Evolutionary conservation across 2,888 invertebrate genomes (phyloP), one percentile per base, ranked within the genome.

Genomic region (Hirtodrosophila alboralis): DNA sequence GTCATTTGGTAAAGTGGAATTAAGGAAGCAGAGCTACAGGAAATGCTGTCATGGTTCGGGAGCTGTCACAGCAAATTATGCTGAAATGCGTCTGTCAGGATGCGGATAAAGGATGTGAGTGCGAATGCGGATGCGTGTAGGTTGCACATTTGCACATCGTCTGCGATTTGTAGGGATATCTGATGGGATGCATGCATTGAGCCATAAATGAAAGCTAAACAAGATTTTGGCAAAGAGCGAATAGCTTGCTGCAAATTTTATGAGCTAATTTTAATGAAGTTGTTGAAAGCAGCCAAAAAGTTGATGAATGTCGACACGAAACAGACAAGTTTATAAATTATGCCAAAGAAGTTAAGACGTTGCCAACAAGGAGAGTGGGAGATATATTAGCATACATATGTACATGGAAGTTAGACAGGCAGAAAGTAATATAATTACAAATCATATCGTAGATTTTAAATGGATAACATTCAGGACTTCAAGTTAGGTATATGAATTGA

Each of bases 201-300:
- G 87, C 67, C 71, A 84, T 84, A 87, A 87, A 84, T 83, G 83
- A 86, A 83, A 83, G 76, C 83, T 87, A 83, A 83, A 83, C 86
- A 83, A 87, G 87, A 83, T 83, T 87, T 84, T 69, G 43, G 57
- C 43, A 44, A 41, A 33, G 64, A 40, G 59, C 31, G 41, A 28
- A 48, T 26, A 64, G 65, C 63, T 66, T 60, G 57, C 81, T 83
- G 87, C 74, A 83, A 83, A 87, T 86, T 83, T 83, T 71, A 83
- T 87, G 87, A 86, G 83, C 81, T 80, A 87, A 84, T 84, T 87
- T 87, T 87, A 87, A 84, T 84, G 83, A 87, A 84, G 87, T 85
- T 81, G 79, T 66, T 59, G 59, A 37, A 41, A 47, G 45, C 45
- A 47, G 57, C 37, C 57, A 51, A 58, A 71, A 67, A 62, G 36